Evolutionary conservation across 2,888 invertebrate species (phyloP), one percentile per base, ranked within the genome.

Genomic region (Tholera decimalis): DNA sequence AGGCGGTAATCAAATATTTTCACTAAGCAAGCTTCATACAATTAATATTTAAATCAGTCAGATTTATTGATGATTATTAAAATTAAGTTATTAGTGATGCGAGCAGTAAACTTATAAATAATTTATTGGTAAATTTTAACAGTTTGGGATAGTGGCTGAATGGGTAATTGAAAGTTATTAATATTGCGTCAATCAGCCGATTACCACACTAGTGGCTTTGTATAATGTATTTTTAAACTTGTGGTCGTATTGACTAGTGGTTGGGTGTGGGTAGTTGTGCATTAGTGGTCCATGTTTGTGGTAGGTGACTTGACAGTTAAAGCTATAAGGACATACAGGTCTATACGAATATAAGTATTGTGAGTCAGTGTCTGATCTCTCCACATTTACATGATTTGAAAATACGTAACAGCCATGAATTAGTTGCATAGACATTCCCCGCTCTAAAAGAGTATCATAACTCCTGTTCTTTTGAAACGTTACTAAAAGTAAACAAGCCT

Each of bases 71-170:
- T 22, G 6, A 28, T 18, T 15, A 33, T 22, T 9, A 28, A 46
- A 55, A 56, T 57, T 11, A 39, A 47, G 9, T 57, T 18, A 65
- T 22, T 67, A 33, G 9, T 56, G 39, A 26, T 20, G 18, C 7
- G 3, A 13, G 3, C 15, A 11, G 18, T 39, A 22, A 18, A 28
- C 20, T 37, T 11, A 46, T 65, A 18, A n/a, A 49, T 57, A n/a
- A 41, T 41, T 15, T 39, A 24, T 35, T 18, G 9, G 3, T n/a
- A 13, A 22, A 64, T 53, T 44, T 1, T 37, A 66, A 67, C 33
- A 26, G 26, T 46, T 46, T 47, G 1, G 5, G 2, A 15, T 3
- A 9, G 1, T 0, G 6, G 8, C 0, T 18, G 15, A 37, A 47
- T 57, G 0, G 47, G 28, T 68, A 0, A n/a, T 33, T 13, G 15